These are phyloP conservation scores for Amphipoea oculea DNA, from an alignment of 2,888 invertebrate genomes.

Conservation along the genomic window DNA sequence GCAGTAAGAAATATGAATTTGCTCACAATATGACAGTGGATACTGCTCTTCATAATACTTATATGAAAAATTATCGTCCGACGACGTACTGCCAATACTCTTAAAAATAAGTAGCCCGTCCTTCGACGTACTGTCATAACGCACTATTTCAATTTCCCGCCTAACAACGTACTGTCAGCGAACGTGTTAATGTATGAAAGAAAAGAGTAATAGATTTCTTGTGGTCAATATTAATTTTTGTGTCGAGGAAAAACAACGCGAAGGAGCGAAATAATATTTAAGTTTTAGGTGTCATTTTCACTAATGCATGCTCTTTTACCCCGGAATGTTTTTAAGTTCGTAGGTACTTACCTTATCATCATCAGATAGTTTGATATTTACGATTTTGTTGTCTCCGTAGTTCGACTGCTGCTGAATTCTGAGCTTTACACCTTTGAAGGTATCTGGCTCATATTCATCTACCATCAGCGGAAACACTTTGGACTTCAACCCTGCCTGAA, in stretches of 20 bases:
- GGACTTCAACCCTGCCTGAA: conserved; percentile 83
- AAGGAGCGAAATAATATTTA: background rate
- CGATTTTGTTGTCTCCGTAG: conserved; percentile 90
- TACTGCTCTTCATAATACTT: no score
- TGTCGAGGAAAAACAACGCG: background rate
- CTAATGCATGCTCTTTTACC: background rate
- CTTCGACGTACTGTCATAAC: no score
- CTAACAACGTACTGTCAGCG: no score
- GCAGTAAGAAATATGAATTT: no score
- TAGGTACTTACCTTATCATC: conserved; percentile 90
- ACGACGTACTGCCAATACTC: no score
- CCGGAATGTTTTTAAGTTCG: background rate
- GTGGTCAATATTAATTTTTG: background rate
- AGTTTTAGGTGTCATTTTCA: background rate
- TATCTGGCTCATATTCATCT: conserved; percentile 92
- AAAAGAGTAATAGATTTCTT: background rate
- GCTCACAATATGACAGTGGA: no score
- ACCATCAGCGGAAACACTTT: conserved; percentile 90
- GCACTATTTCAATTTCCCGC: no score
- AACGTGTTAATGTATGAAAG: no score
- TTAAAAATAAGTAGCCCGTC: no score
- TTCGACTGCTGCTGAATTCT: conserved; percentile 91
- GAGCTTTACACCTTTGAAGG: conserved; percentile 90
- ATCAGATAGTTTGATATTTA: conserved; percentile 92
- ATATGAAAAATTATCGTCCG: no score